Percentiles rank a stretch among this genome's conserved stretches.
phyloP scores from a whole-genome alignment of 2,113 vertebrate species.

The Cyprinus carpio region DNA sequence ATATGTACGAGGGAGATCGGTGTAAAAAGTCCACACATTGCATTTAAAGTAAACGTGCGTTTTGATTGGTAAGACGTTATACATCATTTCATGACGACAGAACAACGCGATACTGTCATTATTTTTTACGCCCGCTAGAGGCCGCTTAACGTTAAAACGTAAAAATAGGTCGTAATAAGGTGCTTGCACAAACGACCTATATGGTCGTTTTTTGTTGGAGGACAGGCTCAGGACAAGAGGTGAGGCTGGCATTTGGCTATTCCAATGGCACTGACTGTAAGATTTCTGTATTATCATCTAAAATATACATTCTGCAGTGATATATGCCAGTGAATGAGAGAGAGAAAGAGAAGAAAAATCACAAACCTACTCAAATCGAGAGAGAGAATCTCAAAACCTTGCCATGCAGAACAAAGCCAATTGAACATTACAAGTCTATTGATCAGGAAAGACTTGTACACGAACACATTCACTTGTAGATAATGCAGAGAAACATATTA shows the following conservation, averaged over 20 bases:
- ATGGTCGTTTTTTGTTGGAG: no score
- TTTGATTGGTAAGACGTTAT: no score
- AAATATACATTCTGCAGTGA: constrained; percentile 29
- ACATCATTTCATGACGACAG: no score
- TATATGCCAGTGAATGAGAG: constrained; percentile 9
- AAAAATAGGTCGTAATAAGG: no score
- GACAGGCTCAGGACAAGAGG: neutral
- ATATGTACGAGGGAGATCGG: no score
- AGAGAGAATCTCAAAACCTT: constrained; percentile 32
- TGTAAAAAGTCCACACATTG: no score
- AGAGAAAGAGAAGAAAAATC: neutral
- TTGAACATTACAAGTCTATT: neutral
- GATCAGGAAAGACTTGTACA: neutral
- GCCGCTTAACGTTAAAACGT: no score
- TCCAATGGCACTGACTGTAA: neutral
- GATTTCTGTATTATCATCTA: neutral
- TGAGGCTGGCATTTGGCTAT: neutral
- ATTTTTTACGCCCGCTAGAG: no score
- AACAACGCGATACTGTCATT: no score
- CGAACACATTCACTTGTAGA: neutral
- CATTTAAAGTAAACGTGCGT: no score
- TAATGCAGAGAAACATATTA: neutral
- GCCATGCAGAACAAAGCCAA: constrained; percentile 37
- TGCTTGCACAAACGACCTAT: no score
- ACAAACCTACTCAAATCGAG: constrained; percentile 1